Percentiles rank a stretch among this genome's conserved stretches.
phyloP scores from a whole-genome alignment of 1,140 invertebrate genomes.

The Akabosia matsudoensis region DNA sequence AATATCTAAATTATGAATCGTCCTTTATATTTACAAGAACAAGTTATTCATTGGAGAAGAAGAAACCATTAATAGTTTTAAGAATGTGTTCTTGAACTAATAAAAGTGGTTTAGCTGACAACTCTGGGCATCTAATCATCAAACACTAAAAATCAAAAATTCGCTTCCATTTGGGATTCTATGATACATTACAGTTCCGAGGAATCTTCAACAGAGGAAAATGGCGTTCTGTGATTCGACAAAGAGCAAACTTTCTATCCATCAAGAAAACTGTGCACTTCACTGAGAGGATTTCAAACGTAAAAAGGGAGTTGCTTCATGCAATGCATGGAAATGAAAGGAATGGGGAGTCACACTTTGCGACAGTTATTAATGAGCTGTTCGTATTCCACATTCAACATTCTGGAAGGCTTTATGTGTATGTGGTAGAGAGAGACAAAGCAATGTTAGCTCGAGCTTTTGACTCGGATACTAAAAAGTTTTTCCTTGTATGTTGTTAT shows the following conservation, averaged over 20 bases:
- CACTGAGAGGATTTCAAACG: background rate
- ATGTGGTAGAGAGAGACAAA: slow-evolving; percentile 12
- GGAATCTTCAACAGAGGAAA: background rate
- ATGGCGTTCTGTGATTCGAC: background rate
- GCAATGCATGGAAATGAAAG: slow-evolving; percentile 29
- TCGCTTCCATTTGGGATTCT: too few relatives aligned
- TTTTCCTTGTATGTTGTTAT: background rate
- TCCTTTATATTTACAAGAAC: too few relatives aligned
- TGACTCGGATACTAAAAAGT: slow-evolving; percentile 18
- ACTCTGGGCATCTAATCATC: too few relatives aligned
- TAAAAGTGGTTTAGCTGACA: too few relatives aligned
- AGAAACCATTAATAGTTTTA: too few relatives aligned
- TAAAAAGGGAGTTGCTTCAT: background rate
- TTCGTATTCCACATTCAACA: slow-evolving; percentile 18
- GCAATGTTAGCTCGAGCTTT: slow-evolving; percentile 11
- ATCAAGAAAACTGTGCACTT: background rate
- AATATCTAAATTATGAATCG: too few relatives aligned
- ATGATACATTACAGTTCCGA: too few relatives aligned
- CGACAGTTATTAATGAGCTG: slow-evolving; percentile 45
- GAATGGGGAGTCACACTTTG: slow-evolving; percentile 42
- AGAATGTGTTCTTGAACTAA: too few relatives aligned
- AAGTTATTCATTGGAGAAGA: too few relatives aligned
- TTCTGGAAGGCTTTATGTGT: slow-evolving; percentile 20
- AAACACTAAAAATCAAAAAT: too few relatives aligned
- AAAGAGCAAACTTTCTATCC: background rate